Conservation (phyloP, 2,113 vertebrate species). For the Mola mola region DNA sequence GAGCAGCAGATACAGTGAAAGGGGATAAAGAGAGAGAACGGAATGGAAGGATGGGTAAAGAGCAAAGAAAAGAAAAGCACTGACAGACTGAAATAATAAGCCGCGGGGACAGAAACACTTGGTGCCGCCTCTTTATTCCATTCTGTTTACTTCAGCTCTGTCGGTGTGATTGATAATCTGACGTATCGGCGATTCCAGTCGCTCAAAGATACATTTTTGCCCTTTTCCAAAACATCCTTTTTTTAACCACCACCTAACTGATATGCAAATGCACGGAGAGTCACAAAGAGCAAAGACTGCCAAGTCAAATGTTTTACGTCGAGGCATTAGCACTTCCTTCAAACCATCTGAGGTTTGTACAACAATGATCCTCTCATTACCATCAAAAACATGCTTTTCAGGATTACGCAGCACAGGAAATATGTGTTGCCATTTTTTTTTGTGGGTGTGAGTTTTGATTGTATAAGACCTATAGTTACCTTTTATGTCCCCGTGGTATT, state of each 20-base stretch:
- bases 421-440: slow-evolving; percentile 26
- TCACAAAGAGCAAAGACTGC: slow-evolving; percentile 40
- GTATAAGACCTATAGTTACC: slow-evolving; percentile 44
- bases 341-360: slow-evolving; percentile 40
- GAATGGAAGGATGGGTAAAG: no score
- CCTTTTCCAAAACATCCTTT: not conserved
- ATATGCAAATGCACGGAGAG: slow-evolving; percentile 63
- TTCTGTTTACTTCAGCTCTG: slow-evolving; percentile 63
- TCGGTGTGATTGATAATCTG: slow-evolving; percentile 70
- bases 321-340: slow-evolving; percentile 38
- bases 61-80: slow-evolving; percentile 20
- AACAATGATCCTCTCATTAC: slow-evolving; percentile 50
- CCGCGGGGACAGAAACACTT: slow-evolving; percentile 64
- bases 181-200: slow-evolving; percentile 56
- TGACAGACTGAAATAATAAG: slow-evolving; percentile 58
- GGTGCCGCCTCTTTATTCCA: slow-evolving; percentile 53
- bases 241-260: slow-evolving; percentile 31
- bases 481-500: slow-evolving; percentile 45
- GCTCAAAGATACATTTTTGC: slow-evolving; percentile 26
- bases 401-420: slow-evolving; percentile 48
- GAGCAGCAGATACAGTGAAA: not conserved
- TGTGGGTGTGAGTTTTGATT: slow-evolving; percentile 47
- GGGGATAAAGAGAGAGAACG: not conserved
- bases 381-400: slow-evolving; percentile 48
- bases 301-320: slow-evolving; percentile 64